Evolutionary conservation across 2,888 invertebrate genomes (phyloP).

Genomic region (Athalia rosae): DNA sequence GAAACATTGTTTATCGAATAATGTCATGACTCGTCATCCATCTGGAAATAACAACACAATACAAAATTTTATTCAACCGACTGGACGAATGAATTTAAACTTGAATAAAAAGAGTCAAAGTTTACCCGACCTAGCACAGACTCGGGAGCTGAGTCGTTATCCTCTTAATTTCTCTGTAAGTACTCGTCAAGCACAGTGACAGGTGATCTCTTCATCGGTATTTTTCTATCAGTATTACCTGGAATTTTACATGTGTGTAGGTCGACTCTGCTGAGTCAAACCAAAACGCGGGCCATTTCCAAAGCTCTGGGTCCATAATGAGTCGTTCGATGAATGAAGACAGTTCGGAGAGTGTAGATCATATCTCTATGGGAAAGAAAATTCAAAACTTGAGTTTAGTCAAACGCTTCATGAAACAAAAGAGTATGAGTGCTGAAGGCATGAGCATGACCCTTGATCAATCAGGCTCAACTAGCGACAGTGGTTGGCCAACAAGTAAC

Average conservation of each 20-base stretch:
- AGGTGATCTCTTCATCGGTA: too few species aligned
- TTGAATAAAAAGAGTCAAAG: slow-evolving; percentile 81
- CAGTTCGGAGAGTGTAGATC: slow-evolving; percentile 66
- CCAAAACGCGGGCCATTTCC: slow-evolving; percentile 63
- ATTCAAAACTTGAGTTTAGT: slow-evolving; percentile 88
- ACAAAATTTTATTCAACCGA: slow-evolving; percentile 66
- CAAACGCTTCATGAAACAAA: slow-evolving; percentile 92
- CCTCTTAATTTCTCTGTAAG: slow-evolving; percentile 82
- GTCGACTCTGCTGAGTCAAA: slow-evolving; percentile 70
- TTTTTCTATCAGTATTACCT: too few species aligned
- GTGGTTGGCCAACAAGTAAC: slow-evolving; percentile 82
- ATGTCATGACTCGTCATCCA: slow-evolving; percentile 79
- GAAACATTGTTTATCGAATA: slow-evolving; percentile 79
- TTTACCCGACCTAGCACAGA: slow-evolving; percentile 81
- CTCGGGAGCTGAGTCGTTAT: slow-evolving; percentile 61
- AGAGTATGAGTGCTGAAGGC: slow-evolving; percentile 87
- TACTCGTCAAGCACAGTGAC: slow-evolving; percentile 50
- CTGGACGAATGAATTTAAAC: slow-evolving; percentile 56
- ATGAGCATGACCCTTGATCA: slow-evolving; percentile 84
- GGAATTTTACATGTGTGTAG: slow-evolving; percentile 51
- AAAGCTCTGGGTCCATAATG: slow-evolving; percentile 67
- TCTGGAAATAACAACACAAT: slow-evolving; percentile 83
- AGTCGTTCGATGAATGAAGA: slow-evolving; percentile 69
- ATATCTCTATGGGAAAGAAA: slow-evolving; percentile 68
- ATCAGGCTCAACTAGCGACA: slow-evolving; percentile 81